These are phyloP conservation scores for Gnathonemus longibarbis DNA, from an alignment of 2,113 vertebrate species.

Conservation along the genomic window DNA sequence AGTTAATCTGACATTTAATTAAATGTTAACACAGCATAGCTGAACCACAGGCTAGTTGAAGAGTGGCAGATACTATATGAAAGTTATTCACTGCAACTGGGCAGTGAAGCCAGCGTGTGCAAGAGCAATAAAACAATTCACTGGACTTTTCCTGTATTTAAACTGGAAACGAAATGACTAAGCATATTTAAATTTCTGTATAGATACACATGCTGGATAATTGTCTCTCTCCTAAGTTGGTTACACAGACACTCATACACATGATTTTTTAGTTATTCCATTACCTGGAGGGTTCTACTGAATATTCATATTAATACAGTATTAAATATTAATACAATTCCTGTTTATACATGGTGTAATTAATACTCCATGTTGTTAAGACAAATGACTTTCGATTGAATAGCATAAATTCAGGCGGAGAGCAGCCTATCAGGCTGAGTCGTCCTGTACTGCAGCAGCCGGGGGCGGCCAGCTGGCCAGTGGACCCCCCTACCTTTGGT, in stretches of 20 bases:
- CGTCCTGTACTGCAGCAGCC: background rate
- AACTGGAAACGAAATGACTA: background rate
- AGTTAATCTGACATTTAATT: background rate
- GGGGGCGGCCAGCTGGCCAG: background rate
- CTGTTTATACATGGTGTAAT: background rate
- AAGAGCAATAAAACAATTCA: background rate
- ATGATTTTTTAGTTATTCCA: background rate
- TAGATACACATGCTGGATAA: background rate
- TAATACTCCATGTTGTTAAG: background rate
- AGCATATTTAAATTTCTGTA: background rate
- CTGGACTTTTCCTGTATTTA: background rate
- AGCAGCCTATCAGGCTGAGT: background rate
- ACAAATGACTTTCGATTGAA: background rate
- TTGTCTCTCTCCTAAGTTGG: background rate
- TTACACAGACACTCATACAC: background rate
- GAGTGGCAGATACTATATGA: background rate
- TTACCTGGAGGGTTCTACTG: background rate
- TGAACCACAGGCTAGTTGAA: background rate
- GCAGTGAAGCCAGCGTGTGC: background rate
- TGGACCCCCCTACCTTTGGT: conserved; percentile 68
- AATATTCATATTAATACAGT: background rate
- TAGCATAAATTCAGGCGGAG: background rate
- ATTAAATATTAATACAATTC: background rate
- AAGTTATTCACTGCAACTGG: background rate
- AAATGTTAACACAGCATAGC: background rate